Conservation (phyloP, 2,797 vertebrate species). For the Agapornis canus region DNA sequence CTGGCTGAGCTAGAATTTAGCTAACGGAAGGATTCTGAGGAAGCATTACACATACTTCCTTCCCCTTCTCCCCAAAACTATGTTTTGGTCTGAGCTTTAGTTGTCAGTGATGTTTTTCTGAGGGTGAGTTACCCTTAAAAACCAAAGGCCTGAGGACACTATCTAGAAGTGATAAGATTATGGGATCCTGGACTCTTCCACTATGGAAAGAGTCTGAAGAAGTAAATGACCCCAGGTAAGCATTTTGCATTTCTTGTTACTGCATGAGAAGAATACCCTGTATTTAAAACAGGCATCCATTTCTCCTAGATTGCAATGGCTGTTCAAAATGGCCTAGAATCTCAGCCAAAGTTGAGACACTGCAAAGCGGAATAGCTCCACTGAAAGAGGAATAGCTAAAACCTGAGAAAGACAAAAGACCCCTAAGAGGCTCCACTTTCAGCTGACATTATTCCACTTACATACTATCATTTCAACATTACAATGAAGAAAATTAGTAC, state of each 20-base stretch:
- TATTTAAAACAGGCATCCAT: not conserved
- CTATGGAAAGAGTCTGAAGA: not conserved
- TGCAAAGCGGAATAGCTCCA: too few relatives aligned
- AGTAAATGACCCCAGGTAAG: not conserved
- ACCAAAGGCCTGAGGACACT: not conserved
- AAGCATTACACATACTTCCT: not conserved
- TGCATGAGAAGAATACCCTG: not conserved
- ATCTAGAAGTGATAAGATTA: not conserved
- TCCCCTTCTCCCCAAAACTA: not conserved
- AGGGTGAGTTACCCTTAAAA: not conserved
- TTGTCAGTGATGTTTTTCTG: not conserved
- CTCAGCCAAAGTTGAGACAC: not conserved
- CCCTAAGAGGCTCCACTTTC: not conserved
- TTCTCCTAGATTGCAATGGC: not conserved
- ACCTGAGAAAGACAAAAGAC: not conserved
- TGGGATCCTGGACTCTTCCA: not conserved
- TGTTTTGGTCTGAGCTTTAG: not conserved
- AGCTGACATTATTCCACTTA: conserved; percentile 20
- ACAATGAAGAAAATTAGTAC: conserved; percentile 59
- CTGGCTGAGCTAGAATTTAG: not conserved
- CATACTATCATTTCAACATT: conserved; percentile 22
- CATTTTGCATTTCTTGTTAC: not conserved
- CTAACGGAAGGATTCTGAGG: not conserved
- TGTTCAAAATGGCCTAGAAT: not conserved
- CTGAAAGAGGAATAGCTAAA: conserved; percentile 6